phyloP scores from a whole-genome alignment of 1,140 invertebrate genomes.

The Zaprionus africanus region DNA sequence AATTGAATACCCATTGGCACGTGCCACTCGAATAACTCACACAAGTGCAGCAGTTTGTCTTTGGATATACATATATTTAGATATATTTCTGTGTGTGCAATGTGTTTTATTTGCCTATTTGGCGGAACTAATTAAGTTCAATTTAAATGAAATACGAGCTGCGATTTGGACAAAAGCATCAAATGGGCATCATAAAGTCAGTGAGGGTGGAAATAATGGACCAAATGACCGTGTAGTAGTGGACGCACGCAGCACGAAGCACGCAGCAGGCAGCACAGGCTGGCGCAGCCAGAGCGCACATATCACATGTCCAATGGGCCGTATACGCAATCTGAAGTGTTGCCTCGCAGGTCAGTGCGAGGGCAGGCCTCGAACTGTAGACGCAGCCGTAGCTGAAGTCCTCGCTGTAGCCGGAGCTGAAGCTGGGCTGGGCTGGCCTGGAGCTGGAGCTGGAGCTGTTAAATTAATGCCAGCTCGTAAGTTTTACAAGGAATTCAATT shows the following conservation, averaged over 20 bases:
- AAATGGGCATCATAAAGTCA: constrained; percentile 78
- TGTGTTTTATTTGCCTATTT: constrained; percentile 52
- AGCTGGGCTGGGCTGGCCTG: not conserved
- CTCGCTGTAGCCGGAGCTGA: not conserved
- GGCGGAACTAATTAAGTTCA: constrained; percentile 80
- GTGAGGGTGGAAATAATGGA: constrained; percentile 67
- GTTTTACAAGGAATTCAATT: constrained; percentile 83
- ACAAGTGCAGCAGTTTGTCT: not conserved
- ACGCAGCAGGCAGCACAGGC: not conserved
- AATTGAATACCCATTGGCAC: constrained; percentile 67
- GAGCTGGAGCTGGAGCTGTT: constrained; percentile 56
- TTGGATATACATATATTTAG: not conserved
- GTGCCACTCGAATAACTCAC: constrained; percentile 23
- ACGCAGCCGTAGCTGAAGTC: not conserved
- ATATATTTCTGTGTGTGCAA: not conserved
- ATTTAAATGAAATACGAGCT: constrained; percentile 82
- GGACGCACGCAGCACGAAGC: not conserved
- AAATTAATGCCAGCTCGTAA: constrained; percentile 82
- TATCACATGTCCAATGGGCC: constrained; percentile 68
- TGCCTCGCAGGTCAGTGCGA: constrained; percentile 28
- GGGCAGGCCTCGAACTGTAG: not conserved
- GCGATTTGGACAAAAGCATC: constrained; percentile 68
- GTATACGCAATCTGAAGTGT: constrained; percentile 74
- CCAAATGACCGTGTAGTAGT: constrained; percentile 7
- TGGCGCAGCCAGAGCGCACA: constrained; percentile 13